Evolutionary conservation across 2,797 vertebrate genomes (phyloP), one percentile per base, ranked within the genome.

Genomic region (Arctocebus calabarensis): DNA sequence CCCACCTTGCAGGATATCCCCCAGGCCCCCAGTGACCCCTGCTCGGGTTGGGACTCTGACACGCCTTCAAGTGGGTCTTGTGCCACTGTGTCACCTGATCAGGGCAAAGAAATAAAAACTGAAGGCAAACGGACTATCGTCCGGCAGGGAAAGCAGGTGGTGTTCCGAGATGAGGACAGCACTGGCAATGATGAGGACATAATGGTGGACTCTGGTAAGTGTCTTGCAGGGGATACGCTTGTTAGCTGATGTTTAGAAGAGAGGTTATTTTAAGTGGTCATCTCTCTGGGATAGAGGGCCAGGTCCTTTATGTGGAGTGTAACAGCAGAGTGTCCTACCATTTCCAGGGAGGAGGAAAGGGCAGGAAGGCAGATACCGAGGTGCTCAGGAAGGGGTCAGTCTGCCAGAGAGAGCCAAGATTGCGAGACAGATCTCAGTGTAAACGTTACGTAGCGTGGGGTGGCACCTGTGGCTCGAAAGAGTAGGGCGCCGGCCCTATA

Each of bases 91-190:
- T 96, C 96, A 0, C 97, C 97, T 0, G 98, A 98, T 57, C 98
- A 98, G 85, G 84, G 96, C 0, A 98, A 98, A 87, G 97, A 98
- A 90, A 98, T 98, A 94, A 98, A 99, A 62, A 98, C 98, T 0
- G 99, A 97, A 98, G 99, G 97, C 83, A 99, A 98, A 94, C 97
- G 99, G 92, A 99, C 99, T 0, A 99, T 99, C 74, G 99, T 99
- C 94, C 99, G 99, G 37, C 99, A 99, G 98, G 99, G 99, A 29
- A 99, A 99, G 97, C 99, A 99, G 97, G 99, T 99, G 97, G 99
- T 99, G 77, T 99, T 99, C 96, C 98, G 99, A 71, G 99, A 99
- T 0, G 99, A 99, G 95, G 99, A 99, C 0, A 99, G 99, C 71
- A 99, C 99, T 0, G 99, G 98, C 3, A 99, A 99, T 0, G 99